These are phyloP conservation scores for Zaprionus tsacasi DNA, from an alignment of 1,140 invertebrate species.

Conservation along the genomic window DNA sequence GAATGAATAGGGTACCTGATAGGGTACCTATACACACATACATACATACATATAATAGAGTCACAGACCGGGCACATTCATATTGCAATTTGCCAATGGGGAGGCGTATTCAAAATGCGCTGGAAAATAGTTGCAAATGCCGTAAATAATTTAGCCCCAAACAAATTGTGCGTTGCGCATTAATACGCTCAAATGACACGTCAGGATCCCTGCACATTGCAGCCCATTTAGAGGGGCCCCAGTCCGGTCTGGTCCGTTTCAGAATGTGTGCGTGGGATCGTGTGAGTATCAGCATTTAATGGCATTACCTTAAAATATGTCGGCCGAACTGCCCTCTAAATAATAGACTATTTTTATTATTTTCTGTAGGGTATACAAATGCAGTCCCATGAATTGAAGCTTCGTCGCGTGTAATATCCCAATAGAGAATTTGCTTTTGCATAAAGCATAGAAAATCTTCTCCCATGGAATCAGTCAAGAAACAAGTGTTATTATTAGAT, in stretches of 20 bases:
- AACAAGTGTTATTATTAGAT: too few relatives aligned
- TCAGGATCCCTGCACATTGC: slow-evolving; percentile 6
- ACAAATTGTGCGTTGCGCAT: slow-evolving; percentile 63
- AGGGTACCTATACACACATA: not conserved
- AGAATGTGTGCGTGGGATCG: slow-evolving; percentile 37
- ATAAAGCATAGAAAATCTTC: too few relatives aligned
- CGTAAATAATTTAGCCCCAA: slow-evolving; percentile 66
- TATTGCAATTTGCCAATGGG: slow-evolving; percentile 2
- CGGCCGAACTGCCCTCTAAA: slow-evolving; percentile 48
- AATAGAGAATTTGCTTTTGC: too few relatives aligned
- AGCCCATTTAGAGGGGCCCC: not conserved
- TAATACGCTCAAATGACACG: slow-evolving; percentile 54
- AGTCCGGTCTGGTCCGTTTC: not conserved
- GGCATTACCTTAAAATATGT: slow-evolving; percentile 70
- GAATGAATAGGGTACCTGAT: not conserved
- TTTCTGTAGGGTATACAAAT: slow-evolving; percentile 20
- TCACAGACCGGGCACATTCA: not conserved
- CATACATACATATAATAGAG: not conserved
- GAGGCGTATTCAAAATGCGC: not conserved
- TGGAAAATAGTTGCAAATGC: slow-evolving; percentile 46
- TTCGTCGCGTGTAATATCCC: too few relatives aligned
- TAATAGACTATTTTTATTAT: slow-evolving; percentile 35
- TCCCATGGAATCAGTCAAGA: too few relatives aligned
- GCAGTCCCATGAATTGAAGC: not conserved
- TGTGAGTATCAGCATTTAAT: slow-evolving; percentile 71